A percentile compares a stretch with the other conserved stretches of the same genome.
Evolutionary conservation across 2,888 invertebrate genomes (phyloP).

Genomic region (Amblyjoppa fuscipennis): DNA sequence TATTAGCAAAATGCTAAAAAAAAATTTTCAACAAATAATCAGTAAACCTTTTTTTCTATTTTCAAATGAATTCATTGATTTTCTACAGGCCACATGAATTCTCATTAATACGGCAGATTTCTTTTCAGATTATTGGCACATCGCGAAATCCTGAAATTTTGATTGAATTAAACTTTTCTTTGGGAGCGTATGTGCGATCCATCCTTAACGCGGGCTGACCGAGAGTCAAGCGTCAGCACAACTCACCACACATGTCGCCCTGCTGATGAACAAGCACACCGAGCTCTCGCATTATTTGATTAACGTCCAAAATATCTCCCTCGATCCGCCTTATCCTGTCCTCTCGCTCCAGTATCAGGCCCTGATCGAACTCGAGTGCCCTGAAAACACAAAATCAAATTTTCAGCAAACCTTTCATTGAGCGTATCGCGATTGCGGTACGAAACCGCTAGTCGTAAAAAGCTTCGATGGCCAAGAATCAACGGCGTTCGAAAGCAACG

Average conservation of each 20-base stretch:
- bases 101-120: too few species aligned
- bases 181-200: too few species aligned
- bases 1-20: too few species aligned
- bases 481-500: neutral
- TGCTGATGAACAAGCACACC: constrained; percentile 91
- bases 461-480: neutral
- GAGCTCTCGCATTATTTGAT: constrained; percentile 93
- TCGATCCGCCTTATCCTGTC: constrained; percentile 93
- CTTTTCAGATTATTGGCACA: neutral
- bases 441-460: neutral
- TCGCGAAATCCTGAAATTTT: too few species aligned
- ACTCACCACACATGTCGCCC: constrained; percentile 90
- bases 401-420: constrained; percentile 1
- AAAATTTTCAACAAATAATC: too few species aligned
- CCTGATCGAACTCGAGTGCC: constrained; percentile 92
- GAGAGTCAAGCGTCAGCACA: constrained; percentile 33
- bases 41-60: too few species aligned
- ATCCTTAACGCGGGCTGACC: neutral
- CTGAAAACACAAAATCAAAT: constrained; percentile 81
- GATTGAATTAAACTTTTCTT: too few species aligned
- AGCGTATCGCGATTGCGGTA: neutral
- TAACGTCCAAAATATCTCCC: constrained; percentile 92
- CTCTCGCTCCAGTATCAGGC: constrained; percentile 92
- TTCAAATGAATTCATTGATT: too few species aligned
- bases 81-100: too few species aligned